These are phyloP conservation scores for Drosophila nannoptera DNA, from an alignment of 1,140 invertebrate genomes.

Conservation along the genomic window DNA sequence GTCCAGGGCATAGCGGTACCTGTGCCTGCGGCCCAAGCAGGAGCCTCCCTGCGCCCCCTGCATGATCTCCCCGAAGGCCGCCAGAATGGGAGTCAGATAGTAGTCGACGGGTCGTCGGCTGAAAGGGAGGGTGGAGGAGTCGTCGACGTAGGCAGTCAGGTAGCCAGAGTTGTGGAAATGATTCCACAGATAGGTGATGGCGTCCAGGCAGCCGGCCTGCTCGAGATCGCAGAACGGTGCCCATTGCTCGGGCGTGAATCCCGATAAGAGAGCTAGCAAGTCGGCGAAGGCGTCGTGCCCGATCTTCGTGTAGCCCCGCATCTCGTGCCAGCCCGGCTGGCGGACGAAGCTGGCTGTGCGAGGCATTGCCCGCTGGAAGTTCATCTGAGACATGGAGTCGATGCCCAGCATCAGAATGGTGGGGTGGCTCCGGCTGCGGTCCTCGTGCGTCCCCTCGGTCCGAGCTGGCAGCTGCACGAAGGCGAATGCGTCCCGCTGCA, in stretches of 20 bases:
- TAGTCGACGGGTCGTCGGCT: conserved; percentile 88
- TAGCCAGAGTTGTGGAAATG: conserved; percentile 85
- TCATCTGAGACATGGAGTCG: conserved; percentile 34
- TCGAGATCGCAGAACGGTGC: conserved; percentile 80
- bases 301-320: conserved; percentile 73
- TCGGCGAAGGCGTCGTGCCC: conserved; percentile 90
- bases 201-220: conserved; percentile 79
- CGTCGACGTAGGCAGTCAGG: conserved; percentile 89
- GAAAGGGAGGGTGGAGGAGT: conserved; percentile 86
- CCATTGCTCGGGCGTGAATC: conserved; percentile 78
- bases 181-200: conserved; percentile 89
- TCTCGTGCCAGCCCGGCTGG: conserved; percentile 32
- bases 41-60: background rate
- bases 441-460: conserved; percentile 8
- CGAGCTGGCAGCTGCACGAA: conserved; percentile 34
- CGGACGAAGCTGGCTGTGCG: conserved; percentile 39
- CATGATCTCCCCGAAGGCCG: conserved; percentile 80
- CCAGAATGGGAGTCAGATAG: conserved; percentile 87
- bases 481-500: conserved; percentile 50
- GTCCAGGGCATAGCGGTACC: conserved; percentile 81
- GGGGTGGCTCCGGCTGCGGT: conserved; percentile 52
- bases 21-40: conserved; percentile 82
- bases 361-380: conserved; percentile 50
- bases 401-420: conserved; percentile 41
- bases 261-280: conserved; percentile 86